Evolutionary conservation across 1,140 invertebrate species (phyloP), one percentile per base, ranked within the genome.

Genomic region (Chrysopa pallens): DNA sequence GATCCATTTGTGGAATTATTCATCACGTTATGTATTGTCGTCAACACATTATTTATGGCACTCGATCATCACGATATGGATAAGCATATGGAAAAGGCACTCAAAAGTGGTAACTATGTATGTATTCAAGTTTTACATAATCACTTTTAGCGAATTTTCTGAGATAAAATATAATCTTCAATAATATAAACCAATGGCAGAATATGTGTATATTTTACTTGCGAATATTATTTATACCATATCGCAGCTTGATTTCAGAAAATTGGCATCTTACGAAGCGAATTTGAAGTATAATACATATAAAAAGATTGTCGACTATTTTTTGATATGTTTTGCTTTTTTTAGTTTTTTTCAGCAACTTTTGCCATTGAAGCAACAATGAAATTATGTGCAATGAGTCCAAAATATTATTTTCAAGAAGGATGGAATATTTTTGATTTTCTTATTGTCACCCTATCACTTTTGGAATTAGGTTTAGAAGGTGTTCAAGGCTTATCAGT

Each of bases 401-500:
- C 92, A 41, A 88, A 93, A 56, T 89, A 74, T 66, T 98, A 98
- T 67, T 95, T 98, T 71, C 87, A 93, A 76, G 92, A 95, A 64
- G 89, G 90, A 42, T 97, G 92, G 92, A 98, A 98, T 62, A 91
- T 94, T 52, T 98, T 98, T 67, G 93, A 98, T 70, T 94, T 95
- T 61, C 85, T 97, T 54, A 97, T 98, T 63, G 93, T 98, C 52
- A 78, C 86, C 29, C 74, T 98, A 47, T 97, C 93, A 48, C 68
- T 98, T 43, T 65, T 96, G 49, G 94, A 98, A 65, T 70, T 97
- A 52, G 80, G 84, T 47, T 69, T 97, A 37, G 88, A 91, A 67
- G 87, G 85, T 47, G 86, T 95, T 49, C 83, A 89, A 66, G 92
- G 93, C 58, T 72, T 98, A 52, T 96, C 92, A 47, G 92, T 97